Percentiles rank a stretch among this genome's conserved stretches.
Conservation (phyloP, 2,113 vertebrate genomes). For the Lampris incognitus region DNA sequence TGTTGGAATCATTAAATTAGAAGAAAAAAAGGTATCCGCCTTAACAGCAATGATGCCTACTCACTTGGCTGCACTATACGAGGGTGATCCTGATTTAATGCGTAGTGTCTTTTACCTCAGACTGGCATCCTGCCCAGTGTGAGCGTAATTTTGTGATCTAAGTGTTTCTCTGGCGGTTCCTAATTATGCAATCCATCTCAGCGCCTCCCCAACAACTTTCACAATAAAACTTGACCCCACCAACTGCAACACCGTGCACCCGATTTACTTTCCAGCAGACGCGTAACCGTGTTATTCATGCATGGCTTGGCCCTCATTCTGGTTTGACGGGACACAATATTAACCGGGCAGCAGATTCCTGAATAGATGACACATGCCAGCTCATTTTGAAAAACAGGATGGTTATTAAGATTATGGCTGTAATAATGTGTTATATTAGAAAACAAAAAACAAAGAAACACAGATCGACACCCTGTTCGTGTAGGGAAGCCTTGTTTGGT, state of each 20-base stretch:
- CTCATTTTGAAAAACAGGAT: not conserved
- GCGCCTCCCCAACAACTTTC: not conserved
- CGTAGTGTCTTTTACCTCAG: not conserved
- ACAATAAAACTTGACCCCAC: not conserved
- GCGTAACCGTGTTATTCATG: not conserved
- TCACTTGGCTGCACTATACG: not conserved
- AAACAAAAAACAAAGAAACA: not conserved
- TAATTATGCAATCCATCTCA: constrained; percentile 8
- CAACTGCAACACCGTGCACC: not conserved
- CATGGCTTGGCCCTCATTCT: not conserved
- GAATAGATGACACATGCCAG: not conserved
- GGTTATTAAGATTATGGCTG: not conserved
- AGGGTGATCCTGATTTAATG: constrained; percentile 17
- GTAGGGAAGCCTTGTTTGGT: not conserved
- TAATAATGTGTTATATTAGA: not conserved
- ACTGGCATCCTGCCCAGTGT: not conserved
- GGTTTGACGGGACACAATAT: not conserved
- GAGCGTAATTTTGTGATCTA: not conserved
- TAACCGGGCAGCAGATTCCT: not conserved
- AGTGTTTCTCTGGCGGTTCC: constrained; percentile 3
- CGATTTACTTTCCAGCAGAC: not conserved
- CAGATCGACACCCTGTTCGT: not conserved
- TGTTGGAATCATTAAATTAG: constrained; percentile 7
- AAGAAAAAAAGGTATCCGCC: not conserved
- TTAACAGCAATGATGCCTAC: not conserved